Conservation (phyloP, 2,797 vertebrate species). For the Chaetodon trifasciatus region DNA sequence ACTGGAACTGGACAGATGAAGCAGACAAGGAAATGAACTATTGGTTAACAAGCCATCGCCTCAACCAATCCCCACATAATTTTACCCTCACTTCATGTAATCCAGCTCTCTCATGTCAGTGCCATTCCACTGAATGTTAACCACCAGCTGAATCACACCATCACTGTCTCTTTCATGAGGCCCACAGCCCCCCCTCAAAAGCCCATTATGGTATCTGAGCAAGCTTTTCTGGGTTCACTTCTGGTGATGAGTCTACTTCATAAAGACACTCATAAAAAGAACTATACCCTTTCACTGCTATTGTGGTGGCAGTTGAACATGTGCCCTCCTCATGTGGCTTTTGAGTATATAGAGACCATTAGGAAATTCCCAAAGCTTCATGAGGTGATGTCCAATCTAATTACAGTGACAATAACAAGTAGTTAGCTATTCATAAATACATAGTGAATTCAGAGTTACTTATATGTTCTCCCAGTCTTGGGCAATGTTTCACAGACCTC, state of each 20-base stretch:
- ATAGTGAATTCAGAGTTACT: conserved; percentile 28
- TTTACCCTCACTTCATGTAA: conserved; percentile 30
- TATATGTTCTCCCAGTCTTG: conserved; percentile 22
- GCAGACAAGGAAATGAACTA: conserved; percentile 23
- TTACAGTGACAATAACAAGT: conserved; percentile 67
- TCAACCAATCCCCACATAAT: conserved; percentile 30
- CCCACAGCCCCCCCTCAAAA: conserved; percentile 33
- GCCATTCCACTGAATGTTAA: conserved; percentile 48
- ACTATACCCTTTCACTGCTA: conserved; percentile 72
- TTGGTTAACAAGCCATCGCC: conserved; percentile 49
- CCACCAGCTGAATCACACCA: conserved; percentile 69
- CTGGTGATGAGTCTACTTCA: conserved; percentile 69
- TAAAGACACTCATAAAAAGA: conserved; percentile 70
- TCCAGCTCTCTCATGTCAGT: conserved; percentile 32
- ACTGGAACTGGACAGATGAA: conserved; percentile 4
- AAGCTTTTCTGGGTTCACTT: conserved; percentile 62
- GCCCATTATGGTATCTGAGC: conserved; percentile 63
- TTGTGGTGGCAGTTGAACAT: conserved; percentile 71
- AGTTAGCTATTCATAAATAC: conserved; percentile 49
- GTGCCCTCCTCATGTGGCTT: conserved; percentile 70
- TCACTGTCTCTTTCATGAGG: conserved; percentile 67
- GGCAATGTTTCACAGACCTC: conserved; percentile 32
- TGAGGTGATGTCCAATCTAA: conserved; percentile 68
- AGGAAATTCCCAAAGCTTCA: conserved; percentile 69
- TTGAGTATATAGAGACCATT: conserved; percentile 60